These are phyloP conservation scores for Trypoxylon attenuatum DNA, from an alignment of 2,888 invertebrate genomes.

Conservation along the genomic window DNA sequence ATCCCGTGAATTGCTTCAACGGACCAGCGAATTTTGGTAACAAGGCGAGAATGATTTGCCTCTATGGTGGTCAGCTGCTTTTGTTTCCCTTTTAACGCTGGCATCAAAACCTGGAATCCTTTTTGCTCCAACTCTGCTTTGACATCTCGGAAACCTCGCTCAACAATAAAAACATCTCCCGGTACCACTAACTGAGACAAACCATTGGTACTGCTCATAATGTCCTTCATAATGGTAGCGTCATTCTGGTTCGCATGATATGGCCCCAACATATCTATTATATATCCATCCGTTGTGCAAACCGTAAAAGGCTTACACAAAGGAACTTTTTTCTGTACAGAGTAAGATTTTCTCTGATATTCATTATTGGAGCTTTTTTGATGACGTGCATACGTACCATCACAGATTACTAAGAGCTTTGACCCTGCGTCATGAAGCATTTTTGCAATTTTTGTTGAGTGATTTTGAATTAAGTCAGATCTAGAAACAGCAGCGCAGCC, in stretches of 20 bases:
- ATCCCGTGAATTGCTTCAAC: conserved; percentile 51
- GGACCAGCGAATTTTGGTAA: conserved; percentile 14
- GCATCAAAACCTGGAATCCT: conserved; percentile 25
- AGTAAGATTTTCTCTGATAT: conserved; percentile 45
- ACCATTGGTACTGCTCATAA: conserved; percentile 40
- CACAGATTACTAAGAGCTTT: conserved; percentile 40
- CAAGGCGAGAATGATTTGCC: conserved; percentile 44
- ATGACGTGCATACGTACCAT: conserved; percentile 46
- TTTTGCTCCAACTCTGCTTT: conserved; percentile 25
- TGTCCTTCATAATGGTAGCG: conserved; percentile 48
- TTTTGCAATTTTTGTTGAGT: too few relatives aligned
- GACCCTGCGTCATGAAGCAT: conserved; percentile 22
- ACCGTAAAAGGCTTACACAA: conserved; percentile 57
- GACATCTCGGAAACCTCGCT: conserved; percentile 55
- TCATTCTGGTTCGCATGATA: conserved; percentile 52
- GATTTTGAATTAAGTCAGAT: conserved; percentile 25
- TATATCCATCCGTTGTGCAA: conserved; percentile 49
- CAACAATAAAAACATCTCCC: conserved; percentile 46
- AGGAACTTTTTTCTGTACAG: conserved; percentile 51
- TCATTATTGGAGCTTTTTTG: conserved; percentile 46
- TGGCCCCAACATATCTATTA: conserved; percentile 49
- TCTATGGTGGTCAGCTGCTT: conserved; percentile 41
- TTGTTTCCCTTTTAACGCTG: conserved; percentile 53
- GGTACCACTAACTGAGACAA: conserved; percentile 31
- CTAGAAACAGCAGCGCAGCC: conserved; percentile 30